Evolutionary conservation across 2,888 invertebrate species (phyloP), one percentile per base, ranked within the genome.

Genomic region (Lasioglossum marginatum): DNA sequence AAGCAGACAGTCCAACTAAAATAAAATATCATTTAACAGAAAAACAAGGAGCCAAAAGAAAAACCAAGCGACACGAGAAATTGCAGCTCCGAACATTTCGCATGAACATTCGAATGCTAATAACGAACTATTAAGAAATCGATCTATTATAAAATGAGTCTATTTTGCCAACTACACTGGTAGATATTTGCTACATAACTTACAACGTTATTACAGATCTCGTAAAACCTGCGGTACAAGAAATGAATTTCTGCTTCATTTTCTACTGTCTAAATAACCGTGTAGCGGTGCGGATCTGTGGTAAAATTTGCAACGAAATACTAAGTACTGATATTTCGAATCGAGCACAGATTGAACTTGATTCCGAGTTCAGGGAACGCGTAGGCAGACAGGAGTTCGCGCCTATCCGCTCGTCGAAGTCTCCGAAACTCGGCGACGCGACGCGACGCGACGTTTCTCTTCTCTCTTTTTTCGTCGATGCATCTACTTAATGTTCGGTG

Each of bases 341-440:
- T 60, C 31, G 37, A 66, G 31, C 66, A 76, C 68, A 23, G 23
- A 23, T 37, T 37, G 37, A 70, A 70, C 68, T 40, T 68, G 68
- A 37, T n/a, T 37, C 37, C 45, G 19, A 16, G 19, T n/a, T 34
- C 43, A 19, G 19, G 74, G 63, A 23, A 31, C 66, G 78, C 82
- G 66, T 31, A 40, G 43, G 66, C 2, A 19, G 66, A 37, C 10
- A 19, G 66, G 4, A 34, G 66, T 31, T 77, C 74, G 27, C 23
- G n/a, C 74, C 52, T 75, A 31, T 57, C 71, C 83, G 27, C 37
- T 68, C 83, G 83, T 85, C 23, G 27, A 66, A 66, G 60, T 78
- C 81, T 68, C 70, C 74, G 37, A 6, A n/a, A 14, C n/a, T 43
- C 31, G n/a, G 52, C 82, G 10, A 34, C 34, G 34, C 19, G 6